Conservation (phyloP, 2,888 invertebrate genomes). For the Andricus curvator region DNA sequence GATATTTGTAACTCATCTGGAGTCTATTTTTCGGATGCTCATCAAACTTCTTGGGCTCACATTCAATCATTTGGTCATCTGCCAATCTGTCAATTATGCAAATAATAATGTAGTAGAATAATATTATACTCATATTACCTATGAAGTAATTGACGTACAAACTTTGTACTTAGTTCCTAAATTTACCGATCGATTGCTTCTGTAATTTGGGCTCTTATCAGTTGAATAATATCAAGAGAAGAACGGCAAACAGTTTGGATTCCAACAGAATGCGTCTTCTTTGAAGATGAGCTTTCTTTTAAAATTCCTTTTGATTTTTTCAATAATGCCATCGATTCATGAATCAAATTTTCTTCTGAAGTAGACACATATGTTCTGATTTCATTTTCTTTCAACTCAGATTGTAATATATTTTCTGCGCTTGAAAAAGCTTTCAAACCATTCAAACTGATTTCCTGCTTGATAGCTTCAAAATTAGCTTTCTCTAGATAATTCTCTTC, state of each 20-base stretch:
- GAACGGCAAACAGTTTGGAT: background rate
- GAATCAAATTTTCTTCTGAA: conserved; percentile 10
- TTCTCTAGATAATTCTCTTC: background rate
- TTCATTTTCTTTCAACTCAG: background rate
- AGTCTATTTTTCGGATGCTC: background rate
- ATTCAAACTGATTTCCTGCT: background rate
- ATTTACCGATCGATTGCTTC: background rate
- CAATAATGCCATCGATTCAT: background rate
- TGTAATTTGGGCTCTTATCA: background rate
- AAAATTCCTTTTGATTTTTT: background rate
- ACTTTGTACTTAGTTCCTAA: too few species aligned
- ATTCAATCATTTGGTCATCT: background rate
- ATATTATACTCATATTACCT: background rate
- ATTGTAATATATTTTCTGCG: background rate
- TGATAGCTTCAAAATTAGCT: background rate
- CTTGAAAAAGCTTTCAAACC: background rate
- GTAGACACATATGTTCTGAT: background rate
- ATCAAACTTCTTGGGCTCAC: background rate
- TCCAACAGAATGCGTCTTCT: background rate
- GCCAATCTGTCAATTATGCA: background rate
- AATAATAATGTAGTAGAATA: background rate
- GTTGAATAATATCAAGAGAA: background rate
- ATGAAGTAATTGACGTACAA: too few species aligned
- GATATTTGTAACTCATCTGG: background rate
- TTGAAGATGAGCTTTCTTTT: background rate